Conservation (phyloP, 2,797 vertebrate genomes). For the Lacerta agilis region DNA sequence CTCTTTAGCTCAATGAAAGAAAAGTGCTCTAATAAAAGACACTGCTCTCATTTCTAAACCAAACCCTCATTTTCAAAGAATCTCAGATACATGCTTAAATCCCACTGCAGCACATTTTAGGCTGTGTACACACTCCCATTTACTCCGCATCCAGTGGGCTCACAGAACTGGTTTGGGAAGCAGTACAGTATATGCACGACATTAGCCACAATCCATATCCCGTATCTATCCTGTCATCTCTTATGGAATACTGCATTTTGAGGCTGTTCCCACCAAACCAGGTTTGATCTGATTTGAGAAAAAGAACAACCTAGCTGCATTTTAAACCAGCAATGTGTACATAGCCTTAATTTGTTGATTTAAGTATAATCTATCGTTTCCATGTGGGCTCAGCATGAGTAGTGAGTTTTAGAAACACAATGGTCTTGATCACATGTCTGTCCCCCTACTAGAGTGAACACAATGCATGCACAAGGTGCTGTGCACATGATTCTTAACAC, state of each 20-base stretch:
- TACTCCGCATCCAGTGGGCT: too few species aligned
- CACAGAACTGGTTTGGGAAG: too few species aligned
- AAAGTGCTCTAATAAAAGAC: slow-evolving; percentile 56
- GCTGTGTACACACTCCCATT: too few species aligned
- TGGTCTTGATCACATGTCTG: not conserved
- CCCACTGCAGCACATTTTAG: not conserved
- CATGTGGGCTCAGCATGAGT: not conserved
- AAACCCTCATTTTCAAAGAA: not conserved
- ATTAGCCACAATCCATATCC: not conserved
- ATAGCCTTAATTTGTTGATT: not conserved
- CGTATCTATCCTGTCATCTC: too few species aligned
- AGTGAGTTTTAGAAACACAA: not conserved
- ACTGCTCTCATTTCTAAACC: not conserved
- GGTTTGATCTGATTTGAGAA: too few species aligned
- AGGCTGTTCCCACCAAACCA: too few species aligned
- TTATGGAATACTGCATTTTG: too few species aligned
- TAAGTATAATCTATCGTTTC: not conserved
- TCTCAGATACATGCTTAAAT: not conserved
- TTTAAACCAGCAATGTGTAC: too few species aligned
- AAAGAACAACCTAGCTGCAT: too few species aligned
- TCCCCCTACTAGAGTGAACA: not conserved
- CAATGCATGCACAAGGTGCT: not conserved
- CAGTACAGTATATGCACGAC: too few species aligned
- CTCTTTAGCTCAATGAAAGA: not conserved
- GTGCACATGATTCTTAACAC: not conserved